Conservation (phyloP, 2,888 invertebrate species). For the Pogonocherus hispidulus region DNA sequence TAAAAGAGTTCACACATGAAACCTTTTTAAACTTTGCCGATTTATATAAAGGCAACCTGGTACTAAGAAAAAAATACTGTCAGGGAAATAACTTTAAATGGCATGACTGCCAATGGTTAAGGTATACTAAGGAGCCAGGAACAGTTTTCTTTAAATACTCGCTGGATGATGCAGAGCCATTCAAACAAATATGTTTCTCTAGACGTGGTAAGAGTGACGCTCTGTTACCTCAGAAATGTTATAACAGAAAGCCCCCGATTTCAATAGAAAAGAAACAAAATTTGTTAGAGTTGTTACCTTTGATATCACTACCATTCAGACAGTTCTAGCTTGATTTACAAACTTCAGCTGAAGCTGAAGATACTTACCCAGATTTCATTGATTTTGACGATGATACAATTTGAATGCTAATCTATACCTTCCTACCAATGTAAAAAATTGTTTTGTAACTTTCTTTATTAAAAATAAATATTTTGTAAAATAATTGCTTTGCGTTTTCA, state of each 20-base stretch:
- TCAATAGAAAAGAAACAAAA: constrained; percentile 12
- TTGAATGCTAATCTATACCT: not conserved
- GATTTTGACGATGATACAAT: not conserved
- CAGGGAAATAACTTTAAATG: constrained; percentile 8
- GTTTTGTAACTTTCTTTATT: too few relatives aligned
- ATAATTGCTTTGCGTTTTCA: not conserved
- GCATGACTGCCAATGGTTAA: constrained; percentile 1
- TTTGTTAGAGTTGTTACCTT: constrained; percentile 5
- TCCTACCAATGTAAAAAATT: not conserved
- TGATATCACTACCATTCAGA: constrained; percentile 5
- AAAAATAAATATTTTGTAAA: too few relatives aligned
- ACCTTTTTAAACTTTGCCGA: too few relatives aligned
- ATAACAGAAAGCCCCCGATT: too few relatives aligned
- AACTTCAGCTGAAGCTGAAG: not conserved
- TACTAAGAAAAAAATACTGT: not conserved
- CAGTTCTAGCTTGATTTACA: not conserved
- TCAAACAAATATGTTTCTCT: constrained; percentile 1
- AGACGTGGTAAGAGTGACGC: constrained; percentile 1
- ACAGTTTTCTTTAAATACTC: not conserved
- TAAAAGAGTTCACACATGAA: too few relatives aligned
- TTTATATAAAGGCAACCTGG: not conserved
- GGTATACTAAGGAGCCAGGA: not conserved
- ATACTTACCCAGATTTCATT: not conserved
- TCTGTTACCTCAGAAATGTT: not conserved
- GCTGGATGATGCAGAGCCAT: not conserved